These are phyloP conservation scores for Germaria angustata DNA, from an alignment of 2,888 invertebrate genomes.

Conservation along the genomic window DNA sequence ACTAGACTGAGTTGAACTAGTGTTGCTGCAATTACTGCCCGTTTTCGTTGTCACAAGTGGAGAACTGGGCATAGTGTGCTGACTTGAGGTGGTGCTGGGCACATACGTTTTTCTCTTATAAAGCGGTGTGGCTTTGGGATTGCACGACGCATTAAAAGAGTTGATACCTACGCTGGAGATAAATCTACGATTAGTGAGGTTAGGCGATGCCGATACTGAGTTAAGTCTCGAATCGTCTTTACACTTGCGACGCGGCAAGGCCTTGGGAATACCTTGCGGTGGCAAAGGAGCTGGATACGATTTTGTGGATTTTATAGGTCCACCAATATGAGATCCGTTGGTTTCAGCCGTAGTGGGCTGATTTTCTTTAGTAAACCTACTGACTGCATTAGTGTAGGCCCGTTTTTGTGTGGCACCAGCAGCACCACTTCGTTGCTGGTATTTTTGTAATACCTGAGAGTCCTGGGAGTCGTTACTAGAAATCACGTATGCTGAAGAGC, in stretches of 20 bases:
- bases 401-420: constrained; percentile 75
- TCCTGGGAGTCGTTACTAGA: constrained; percentile 72
- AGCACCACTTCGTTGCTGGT: constrained; percentile 59
- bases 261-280: constrained; percentile 69
- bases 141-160: constrained; percentile 59
- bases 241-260: constrained; percentile 70
- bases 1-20: constrained; percentile 74
- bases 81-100: neutral
- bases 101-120: constrained; percentile 60
- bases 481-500: constrained; percentile 71
- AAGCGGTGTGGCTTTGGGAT: constrained; percentile 56
- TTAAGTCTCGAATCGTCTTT: constrained; percentile 74
- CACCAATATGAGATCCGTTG: constrained; percentile 59
- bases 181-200: constrained; percentile 69
- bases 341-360: constrained; percentile 69
- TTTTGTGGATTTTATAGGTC: constrained; percentile 67
- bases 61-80: neutral
- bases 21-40: constrained; percentile 72
- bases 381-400: constrained; percentile 73
- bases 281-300: constrained; percentile 75
- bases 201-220: constrained; percentile 70
- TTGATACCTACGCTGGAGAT: constrained; percentile 61
- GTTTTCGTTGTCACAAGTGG: constrained; percentile 52
- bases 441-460: constrained; percentile 73
- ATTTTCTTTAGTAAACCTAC: constrained; percentile 77